Percentiles rank a stretch among this genome's conserved stretches.
phyloP scores from a whole-genome alignment of 2,113 vertebrate genomes.

The Catharus fuscescens region DNA sequence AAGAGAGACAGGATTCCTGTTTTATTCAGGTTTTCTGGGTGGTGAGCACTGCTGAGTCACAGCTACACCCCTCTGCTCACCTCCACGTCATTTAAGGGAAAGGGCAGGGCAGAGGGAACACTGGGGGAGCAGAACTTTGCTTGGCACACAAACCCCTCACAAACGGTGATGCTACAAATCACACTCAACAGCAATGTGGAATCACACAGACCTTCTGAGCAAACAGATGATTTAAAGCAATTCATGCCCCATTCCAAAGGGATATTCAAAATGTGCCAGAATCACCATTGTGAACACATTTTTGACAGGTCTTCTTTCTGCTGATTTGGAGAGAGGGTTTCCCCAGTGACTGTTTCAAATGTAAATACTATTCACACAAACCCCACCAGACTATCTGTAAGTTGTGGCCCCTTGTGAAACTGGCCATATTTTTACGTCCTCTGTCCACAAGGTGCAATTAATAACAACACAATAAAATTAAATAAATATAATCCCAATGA shows the following conservation, averaged over 20 bases:
- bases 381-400: conserved; percentile 61
- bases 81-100: neutral
- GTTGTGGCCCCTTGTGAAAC: conserved; percentile 63
- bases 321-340: conserved; percentile 54
- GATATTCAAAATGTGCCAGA: conserved; percentile 13
- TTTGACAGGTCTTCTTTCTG: conserved; percentile 21
- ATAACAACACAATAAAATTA: conserved; percentile 78
- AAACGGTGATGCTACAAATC: neutral
- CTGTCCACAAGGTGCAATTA: conserved; percentile 75
- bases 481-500: conserved; percentile 79
- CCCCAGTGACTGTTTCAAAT: conserved; percentile 69
- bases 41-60: neutral
- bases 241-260: conserved; percentile 7
- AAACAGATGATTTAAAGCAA: neutral
- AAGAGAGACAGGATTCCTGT: neutral
- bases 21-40: neutral
- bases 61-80: neutral
- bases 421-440: conserved; percentile 40
- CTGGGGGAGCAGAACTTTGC: neutral
- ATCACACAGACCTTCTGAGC: conserved; percentile 4
- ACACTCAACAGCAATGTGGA: neutral
- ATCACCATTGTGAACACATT: neutral
- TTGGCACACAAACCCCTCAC: conserved; percentile 3
- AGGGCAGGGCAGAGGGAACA: conserved; percentile 22
- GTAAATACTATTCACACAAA: conserved; percentile 63